These are phyloP conservation scores for Ceramica pisi DNA, from an alignment of 2,888 invertebrate genomes.

Conservation along the genomic window DNA sequence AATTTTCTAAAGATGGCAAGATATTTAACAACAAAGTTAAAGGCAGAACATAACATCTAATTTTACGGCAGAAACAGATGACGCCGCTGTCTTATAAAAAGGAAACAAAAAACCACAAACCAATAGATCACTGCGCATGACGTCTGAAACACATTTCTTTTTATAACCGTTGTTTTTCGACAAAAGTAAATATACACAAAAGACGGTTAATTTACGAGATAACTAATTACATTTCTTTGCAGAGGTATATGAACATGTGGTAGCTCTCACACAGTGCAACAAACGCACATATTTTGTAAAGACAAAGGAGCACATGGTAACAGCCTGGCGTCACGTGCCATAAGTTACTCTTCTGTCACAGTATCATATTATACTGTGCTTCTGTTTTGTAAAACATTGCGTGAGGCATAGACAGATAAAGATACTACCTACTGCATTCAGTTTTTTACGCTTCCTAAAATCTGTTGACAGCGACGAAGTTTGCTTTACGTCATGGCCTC, in stretches of 20 bases:
- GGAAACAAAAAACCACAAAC: slow-evolving; percentile 7
- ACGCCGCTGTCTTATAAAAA: not conserved
- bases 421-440: slow-evolving; percentile 36
- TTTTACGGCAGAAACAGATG: not conserved
- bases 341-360: slow-evolving; percentile 38
- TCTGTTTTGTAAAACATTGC: slow-evolving; percentile 53
- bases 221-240: slow-evolving; percentile 21
- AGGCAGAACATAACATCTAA: not conserved
- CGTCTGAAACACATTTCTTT: slow-evolving; percentile 12
- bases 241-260: slow-evolving; percentile 26
- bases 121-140: slow-evolving; percentile 43
- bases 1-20: not conserved
- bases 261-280: slow-evolving; percentile 24
- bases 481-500: slow-evolving; percentile 36
- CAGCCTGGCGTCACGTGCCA: slow-evolving; percentile 48
- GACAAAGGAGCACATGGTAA: slow-evolving; percentile 57
- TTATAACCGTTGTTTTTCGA: slow-evolving; percentile 13
- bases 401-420: slow-evolving; percentile 28
- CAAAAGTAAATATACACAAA: slow-evolving; percentile 29
- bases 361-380: no score
- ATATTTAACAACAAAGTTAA: not conserved
- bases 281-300: slow-evolving; percentile 33
- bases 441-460: slow-evolving; percentile 34
- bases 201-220: slow-evolving; percentile 31
- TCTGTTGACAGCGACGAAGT: slow-evolving; percentile 30